Evolutionary conservation across 2,113 vertebrate genomes (phyloP), one percentile per base, ranked within the genome.

Genomic region (Apaloderma vittatum): DNA sequence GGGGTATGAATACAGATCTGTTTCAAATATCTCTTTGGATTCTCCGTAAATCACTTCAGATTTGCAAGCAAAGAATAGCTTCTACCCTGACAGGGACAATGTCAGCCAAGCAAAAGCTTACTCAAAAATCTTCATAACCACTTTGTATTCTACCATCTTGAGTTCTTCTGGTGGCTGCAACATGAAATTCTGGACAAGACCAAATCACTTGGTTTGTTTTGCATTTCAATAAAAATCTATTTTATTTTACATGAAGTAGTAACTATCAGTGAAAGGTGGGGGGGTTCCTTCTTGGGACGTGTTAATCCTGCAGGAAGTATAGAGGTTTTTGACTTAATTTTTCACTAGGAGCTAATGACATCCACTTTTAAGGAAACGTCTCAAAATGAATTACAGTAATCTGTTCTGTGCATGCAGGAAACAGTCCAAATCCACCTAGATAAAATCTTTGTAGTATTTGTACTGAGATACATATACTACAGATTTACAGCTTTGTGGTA

Each of bases 311-410:
- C 62, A 68, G 80, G 65, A 87, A 51, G 32, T 22, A 23, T 2
- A 72, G 37, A 34, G 2, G 0, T 21, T 48, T 85, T 92, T 45
- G n/a, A 34, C 45, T 80, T 88, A 61, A 75, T 61, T 90, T 57
- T 83, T 67, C 67, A 52, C 16, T 8, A 45, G 77, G 34, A 68
- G 40, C 46, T 92, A 74, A 45, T 72, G 66, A 43, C 15, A 22
- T 71, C 27, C 0, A 0, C 45, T 65, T 79, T 46, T 57, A 87
- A 17, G 11, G 65, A 32, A 77, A n/a, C 30, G 72, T 85, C 17
- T 89, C 21, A 55, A 26, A 90, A 71, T 67, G 52, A 74, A 77
- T 97, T 80, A 18, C 11, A 22, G 37, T 62, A 71, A 71, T 91
- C 48, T 45, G 11, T 82, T 84, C 62, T n/a, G 30, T 79, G 14